Evolutionary conservation across 2,797 vertebrate species (phyloP).

Genomic region (Sciaenops ocellatus): DNA sequence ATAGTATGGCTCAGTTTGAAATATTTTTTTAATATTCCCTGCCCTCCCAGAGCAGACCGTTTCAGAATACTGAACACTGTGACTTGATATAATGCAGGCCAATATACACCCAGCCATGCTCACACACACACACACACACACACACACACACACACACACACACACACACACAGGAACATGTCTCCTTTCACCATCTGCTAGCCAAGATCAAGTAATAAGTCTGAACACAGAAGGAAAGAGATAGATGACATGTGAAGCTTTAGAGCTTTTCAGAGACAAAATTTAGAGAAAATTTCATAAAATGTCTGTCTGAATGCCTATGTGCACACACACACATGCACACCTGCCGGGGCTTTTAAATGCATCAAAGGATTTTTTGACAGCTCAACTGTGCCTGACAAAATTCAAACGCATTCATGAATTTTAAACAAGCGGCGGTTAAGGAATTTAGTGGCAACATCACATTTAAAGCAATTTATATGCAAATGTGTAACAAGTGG

Average conservation of each 20-base stretch:
- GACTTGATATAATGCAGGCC: conserved; percentile 16
- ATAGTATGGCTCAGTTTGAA: background rate
- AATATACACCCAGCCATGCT: conserved; percentile 28
- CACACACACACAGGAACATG: conserved; percentile 20
- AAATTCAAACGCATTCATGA: conserved; percentile 78
- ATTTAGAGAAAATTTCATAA: conserved; percentile 28
- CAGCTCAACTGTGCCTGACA: conserved; percentile 49
- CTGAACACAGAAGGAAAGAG: conserved; percentile 17
- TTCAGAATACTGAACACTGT: conserved; percentile 56
- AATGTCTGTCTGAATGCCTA: conserved; percentile 18
- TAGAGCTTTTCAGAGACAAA: conserved; percentile 42
- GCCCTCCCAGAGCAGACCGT: conserved; percentile 21
- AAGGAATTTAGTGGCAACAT: conserved; percentile 77
- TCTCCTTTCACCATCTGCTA: conserved; percentile 48
- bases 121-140: conserved; percentile 23
- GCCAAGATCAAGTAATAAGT: conserved; percentile 42
- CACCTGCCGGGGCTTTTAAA: conserved; percentile 55
- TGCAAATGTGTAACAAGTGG: conserved; percentile 82
- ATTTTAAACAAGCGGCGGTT: conserved; percentile 78
- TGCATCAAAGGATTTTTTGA: conserved; percentile 64
- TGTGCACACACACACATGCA: background rate
- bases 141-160: conserved; percentile 35
- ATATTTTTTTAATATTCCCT: conserved; percentile 11
- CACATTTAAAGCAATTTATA: conserved; percentile 84
- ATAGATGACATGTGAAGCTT: conserved; percentile 8